Conservation (phyloP, 2,797 vertebrate species). For the Denticeps clupeoides region DNA sequence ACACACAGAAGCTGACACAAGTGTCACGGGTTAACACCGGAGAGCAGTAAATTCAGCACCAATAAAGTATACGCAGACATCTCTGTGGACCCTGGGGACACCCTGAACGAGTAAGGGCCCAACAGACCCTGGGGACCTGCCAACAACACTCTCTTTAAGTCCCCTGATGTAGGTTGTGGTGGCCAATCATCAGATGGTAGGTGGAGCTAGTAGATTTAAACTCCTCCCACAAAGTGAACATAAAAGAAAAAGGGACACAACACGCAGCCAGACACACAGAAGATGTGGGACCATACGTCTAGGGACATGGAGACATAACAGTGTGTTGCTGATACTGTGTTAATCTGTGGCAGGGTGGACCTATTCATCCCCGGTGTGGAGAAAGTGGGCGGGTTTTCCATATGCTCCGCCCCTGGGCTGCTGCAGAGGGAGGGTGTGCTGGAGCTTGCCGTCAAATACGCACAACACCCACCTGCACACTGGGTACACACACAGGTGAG, state of each 20-base stretch:
- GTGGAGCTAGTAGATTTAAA: too few species aligned
- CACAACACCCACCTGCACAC: conserved; percentile 76
- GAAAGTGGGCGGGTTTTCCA: conserved; percentile 85
- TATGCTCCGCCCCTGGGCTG: conserved; percentile 82
- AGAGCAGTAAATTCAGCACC: too few species aligned
- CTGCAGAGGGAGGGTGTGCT: conserved; percentile 70
- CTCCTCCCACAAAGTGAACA: not conserved
- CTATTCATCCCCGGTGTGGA: conserved; percentile 83
- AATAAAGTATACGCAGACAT: too few species aligned
- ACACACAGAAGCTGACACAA: too few species aligned
- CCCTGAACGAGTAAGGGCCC: too few species aligned
- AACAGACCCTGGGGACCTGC: too few species aligned
- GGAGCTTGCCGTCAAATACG: conserved; percentile 81
- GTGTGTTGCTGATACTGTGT: not conserved
- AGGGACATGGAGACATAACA: not conserved
- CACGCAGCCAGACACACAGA: not conserved
- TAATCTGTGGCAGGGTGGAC: conserved; percentile 82
- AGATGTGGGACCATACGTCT: too few species aligned
- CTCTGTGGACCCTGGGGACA: too few species aligned
- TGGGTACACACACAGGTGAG: conserved; percentile 84
- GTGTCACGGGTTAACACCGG: too few species aligned
- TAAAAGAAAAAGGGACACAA: not conserved
- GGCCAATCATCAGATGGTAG: too few species aligned
- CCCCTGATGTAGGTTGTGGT: too few species aligned
- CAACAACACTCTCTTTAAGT: too few species aligned